These are phyloP conservation scores for Bettongia penicillata DNA, from an alignment of 2,113 vertebrate genomes.

Conservation along the genomic window DNA sequence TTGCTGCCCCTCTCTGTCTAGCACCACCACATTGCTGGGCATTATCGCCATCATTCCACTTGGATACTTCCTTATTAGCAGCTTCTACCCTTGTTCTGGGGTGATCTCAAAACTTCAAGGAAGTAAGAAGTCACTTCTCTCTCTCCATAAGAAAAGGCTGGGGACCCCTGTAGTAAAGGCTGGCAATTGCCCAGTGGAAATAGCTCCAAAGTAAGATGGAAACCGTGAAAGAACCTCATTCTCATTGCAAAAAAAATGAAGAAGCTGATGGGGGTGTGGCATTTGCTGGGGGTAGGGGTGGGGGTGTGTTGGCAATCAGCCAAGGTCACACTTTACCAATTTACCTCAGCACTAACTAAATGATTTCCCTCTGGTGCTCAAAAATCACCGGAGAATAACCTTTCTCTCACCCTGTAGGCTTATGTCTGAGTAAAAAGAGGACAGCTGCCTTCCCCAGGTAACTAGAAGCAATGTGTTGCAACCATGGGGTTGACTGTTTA, in stretches of 20 bases:
- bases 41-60: not conserved
- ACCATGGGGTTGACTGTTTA: not conserved
- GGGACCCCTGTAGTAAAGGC: not conserved
- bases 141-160: not conserved
- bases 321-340: constrained; percentile 25
- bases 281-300: not conserved
- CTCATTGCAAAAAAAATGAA: constrained; percentile 23
- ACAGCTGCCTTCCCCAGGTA: not conserved
- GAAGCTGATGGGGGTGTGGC: not conserved
- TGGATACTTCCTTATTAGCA: constrained; percentile 26
- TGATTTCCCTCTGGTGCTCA: not conserved
- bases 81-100: not conserved
- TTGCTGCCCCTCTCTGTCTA: not conserved
- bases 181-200: not conserved
- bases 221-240: constrained; percentile 16
- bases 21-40: not conserved
- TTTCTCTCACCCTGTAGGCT: constrained; percentile 45
- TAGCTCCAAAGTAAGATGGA: not conserved
- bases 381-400: constrained; percentile 21
- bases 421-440: constrained; percentile 49
- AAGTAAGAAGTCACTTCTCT: not conserved
- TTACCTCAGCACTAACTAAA: constrained; percentile 32
- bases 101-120: not conserved
- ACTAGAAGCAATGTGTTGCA: not conserved
- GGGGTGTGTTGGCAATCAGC: not conserved